Evolutionary conservation across 2,113 vertebrate genomes (phyloP), one percentile per base, ranked within the genome.

Genomic region (Ictalurus punctatus): DNA sequence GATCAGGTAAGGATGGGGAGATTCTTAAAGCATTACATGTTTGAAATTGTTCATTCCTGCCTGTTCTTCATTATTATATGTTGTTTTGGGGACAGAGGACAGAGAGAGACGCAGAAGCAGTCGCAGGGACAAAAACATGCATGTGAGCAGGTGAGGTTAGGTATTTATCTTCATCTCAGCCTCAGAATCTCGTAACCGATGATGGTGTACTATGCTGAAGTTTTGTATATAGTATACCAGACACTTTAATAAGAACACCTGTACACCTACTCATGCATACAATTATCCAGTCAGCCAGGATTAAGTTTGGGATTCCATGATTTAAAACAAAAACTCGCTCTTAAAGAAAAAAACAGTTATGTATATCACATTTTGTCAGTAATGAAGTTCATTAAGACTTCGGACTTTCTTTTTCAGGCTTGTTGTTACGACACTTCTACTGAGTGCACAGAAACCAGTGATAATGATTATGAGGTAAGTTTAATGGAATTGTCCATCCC

Each of bases 401-500:
- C 37, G 14, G 0, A 30, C 30, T 37, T 74, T 34, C 44, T 54
- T 78, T 84, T 89, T 92, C 89, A 93, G 93, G 90, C 80, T 90
- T 90, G 93, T 87, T 84, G 58, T 23, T 79, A 84, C 8, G 83
- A 87, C 79, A 86, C 91, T 90, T 93, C 93, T 34, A 16, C 91
- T 83, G 79, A 91, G 3, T 12, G 65, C 90, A 91, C 92, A 88
- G 93, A 84, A 48, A 89, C 84, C 80, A 90, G 93, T 87, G 93
- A 90, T 69, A 89, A 92, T 90, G 96, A 97, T 90, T 93, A 97
- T 90, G 96, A 97, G 96, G 97, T 97, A 94, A 37, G 67, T 80
- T 9, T 37, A 58, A 21, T 69, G 6, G 3, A 65, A 86, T 30
- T 1, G 8, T 5, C 44, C 84, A 9, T 27, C 5, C 48, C 25